phyloP scores from a whole-genome alignment of 1,140 invertebrate species.

The Stegodyphus mimosarum region DNA sequence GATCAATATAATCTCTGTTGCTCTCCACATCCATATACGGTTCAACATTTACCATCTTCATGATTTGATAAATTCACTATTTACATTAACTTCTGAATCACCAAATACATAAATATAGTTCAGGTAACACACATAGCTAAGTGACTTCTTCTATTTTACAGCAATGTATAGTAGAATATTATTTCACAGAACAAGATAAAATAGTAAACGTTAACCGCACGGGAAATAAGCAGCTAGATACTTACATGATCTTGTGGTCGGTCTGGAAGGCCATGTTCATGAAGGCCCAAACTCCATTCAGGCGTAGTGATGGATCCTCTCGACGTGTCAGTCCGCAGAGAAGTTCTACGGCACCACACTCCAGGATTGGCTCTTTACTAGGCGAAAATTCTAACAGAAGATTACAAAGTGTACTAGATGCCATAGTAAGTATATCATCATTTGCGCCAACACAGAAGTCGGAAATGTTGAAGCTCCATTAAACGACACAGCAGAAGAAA shows the following conservation, averaged over 20 bases:
- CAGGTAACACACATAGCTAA: too few relatives aligned
- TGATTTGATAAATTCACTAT: neutral
- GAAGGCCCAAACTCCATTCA: conserved; percentile 91
- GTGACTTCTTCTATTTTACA: too few relatives aligned
- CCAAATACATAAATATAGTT: neutral
- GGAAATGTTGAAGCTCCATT: too few relatives aligned
- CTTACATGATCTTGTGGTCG: conserved; percentile 88
- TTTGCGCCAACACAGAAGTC: too few relatives aligned
- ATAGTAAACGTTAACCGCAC: too few relatives aligned
- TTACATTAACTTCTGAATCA: neutral
- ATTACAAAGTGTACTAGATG: conserved; percentile 92
- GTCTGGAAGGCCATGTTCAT: conserved; percentile 84
- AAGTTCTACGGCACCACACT: conserved; percentile 80
- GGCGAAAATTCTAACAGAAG: conserved; percentile 94
- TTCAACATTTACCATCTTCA: conserved; percentile 56
- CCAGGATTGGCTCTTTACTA: conserved; percentile 78
- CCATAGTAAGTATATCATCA: conserved; percentile 80
- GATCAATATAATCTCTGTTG: too few relatives aligned
- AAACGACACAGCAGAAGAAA: too few relatives aligned
- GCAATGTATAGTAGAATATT: too few relatives aligned
- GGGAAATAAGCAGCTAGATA: too few relatives aligned
- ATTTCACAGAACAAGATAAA: too few relatives aligned
- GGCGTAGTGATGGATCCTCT: conserved; percentile 79
- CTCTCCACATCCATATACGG: conserved; percentile 48
- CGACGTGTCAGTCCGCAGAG: conserved; percentile 81